These are phyloP conservation scores for Octodonta nipae DNA, from an alignment of 2,888 invertebrate species.

Conservation along the genomic window DNA sequence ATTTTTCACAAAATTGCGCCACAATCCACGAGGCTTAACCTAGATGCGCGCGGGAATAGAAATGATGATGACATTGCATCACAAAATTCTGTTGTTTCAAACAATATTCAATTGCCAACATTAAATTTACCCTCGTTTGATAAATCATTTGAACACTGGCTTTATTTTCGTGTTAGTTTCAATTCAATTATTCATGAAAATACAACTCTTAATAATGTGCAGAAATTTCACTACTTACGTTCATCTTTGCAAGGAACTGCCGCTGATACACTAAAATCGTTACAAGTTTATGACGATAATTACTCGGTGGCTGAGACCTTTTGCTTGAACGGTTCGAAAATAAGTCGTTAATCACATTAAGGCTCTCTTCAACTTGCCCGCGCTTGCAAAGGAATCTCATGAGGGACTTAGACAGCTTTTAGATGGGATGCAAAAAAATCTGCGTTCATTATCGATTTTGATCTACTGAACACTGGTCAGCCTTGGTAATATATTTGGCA, in stretches of 20 bases:
- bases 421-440: slow-evolving; percentile 4
- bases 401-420: neutral
- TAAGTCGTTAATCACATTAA: slow-evolving; percentile 3
- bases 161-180: neutral
- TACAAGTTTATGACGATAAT: neutral
- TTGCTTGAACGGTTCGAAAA: neutral
- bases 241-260: neutral
- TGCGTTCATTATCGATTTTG: slow-evolving; percentile 2
- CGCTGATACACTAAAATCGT: neutral
- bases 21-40: too few species aligned
- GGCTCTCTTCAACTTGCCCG: neutral
- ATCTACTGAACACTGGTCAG: slow-evolving; percentile 3
- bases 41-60: neutral
- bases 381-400: slow-evolving; percentile 2
- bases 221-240: slow-evolving; percentile 1
- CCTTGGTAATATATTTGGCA: slow-evolving; percentile 1
- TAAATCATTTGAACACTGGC: neutral
- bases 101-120: neutral
- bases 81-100: neutral
- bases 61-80: neutral
- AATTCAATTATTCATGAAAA: neutral
- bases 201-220: neutral
- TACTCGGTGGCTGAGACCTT: neutral
- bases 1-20: too few species aligned
- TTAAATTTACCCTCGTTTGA: neutral